These are phyloP conservation scores for Tolypeutes matacus DNA, from an alignment of 2,797 vertebrate genomes.

Conservation along the genomic window DNA sequence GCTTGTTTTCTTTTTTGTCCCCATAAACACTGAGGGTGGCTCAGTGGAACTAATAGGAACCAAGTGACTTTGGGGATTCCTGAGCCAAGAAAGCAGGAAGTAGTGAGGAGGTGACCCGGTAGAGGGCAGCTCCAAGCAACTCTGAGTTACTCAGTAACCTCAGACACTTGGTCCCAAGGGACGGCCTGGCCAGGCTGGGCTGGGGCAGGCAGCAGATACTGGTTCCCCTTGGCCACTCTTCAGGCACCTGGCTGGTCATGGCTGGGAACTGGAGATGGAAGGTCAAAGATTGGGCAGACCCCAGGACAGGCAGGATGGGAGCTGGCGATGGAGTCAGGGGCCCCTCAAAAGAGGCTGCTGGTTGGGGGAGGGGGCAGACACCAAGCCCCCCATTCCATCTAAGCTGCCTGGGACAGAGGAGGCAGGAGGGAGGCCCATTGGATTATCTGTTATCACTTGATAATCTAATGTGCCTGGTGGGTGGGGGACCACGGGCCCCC, in stretches of 20 bases:
- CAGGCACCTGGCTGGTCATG: conserved; percentile 3
- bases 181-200: background rate
- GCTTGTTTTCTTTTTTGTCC: background rate
- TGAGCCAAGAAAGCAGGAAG: conserved; percentile 1
- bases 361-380: background rate
- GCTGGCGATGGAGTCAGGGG: background rate
- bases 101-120: background rate
- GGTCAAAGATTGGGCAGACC: background rate
- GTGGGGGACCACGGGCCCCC: background rate
- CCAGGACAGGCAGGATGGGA: background rate
- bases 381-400: background rate
- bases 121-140: background rate
- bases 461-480: background rate
- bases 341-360: background rate
- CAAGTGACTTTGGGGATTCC: background rate
- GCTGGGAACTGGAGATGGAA: conserved; percentile 48
- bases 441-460: background rate
- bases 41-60: background rate
- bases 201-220: background rate
- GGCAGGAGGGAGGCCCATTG: background rate
- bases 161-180: background rate
- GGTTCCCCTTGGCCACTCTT: conserved; percentile 36
- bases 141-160: conserved; percentile 67
- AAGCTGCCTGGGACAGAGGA: background rate
- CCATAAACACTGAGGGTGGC: background rate